phyloP scores from a whole-genome alignment of 2,888 invertebrate species.

The Luperina nickerlii region DNA sequence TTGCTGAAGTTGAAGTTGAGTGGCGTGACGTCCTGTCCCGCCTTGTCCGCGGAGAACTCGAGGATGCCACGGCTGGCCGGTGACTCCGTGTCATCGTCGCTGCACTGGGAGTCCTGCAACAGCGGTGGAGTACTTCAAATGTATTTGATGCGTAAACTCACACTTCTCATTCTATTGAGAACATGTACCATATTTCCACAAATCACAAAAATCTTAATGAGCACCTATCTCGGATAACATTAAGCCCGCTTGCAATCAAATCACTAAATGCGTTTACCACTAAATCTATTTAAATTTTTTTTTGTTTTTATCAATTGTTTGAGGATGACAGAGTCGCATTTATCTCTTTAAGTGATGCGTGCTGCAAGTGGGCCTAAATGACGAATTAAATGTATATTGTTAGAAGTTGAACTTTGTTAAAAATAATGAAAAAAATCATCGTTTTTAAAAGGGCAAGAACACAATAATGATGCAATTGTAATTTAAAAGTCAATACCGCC shows the following conservation, averaged over 20 bases:
- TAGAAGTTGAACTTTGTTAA: background rate
- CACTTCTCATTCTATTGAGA: background rate
- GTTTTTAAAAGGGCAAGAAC: background rate
- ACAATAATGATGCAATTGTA: background rate
- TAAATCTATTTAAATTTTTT: background rate
- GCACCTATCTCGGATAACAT: background rate
- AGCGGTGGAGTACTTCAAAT: background rate
- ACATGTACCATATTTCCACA: background rate
- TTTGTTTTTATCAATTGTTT: background rate
- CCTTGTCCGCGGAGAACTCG: constrained; percentile 96
- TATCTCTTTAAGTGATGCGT: background rate
- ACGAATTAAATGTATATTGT: background rate
- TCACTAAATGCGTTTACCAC: background rate
- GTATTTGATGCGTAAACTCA: background rate
- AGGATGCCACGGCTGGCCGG: constrained; percentile 93
- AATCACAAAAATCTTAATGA: background rate
- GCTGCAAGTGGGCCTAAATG: background rate
- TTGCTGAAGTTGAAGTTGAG: constrained; percentile 95
- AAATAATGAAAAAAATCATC: background rate
- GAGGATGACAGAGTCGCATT: background rate
- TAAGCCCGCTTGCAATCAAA: background rate
- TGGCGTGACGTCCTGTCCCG: constrained; percentile 96
- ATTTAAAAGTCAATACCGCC: background rate
- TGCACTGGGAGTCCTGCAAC: constrained; percentile 87
- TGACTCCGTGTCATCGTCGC: constrained; percentile 88